phyloP scores from a whole-genome alignment of 2,888 invertebrate genomes.

The Andrena flavipes region DNA sequence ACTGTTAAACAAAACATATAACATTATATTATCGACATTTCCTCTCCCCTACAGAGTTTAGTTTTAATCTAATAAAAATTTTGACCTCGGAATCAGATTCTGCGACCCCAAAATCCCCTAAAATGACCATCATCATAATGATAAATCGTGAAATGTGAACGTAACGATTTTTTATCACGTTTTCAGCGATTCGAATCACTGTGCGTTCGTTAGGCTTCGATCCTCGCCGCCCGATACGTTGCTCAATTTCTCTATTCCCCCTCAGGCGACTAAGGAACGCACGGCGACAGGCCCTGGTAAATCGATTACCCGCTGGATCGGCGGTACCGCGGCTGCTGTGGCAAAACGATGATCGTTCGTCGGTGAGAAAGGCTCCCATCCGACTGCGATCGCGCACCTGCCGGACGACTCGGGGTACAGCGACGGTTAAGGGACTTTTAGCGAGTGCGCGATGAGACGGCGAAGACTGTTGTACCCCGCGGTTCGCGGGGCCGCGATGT shows the following conservation, averaged over 20 bases:
- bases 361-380: neutral
- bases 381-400: neutral
- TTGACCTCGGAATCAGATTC: too few relatives aligned
- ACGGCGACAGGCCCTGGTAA: neutral
- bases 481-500: constrained; percentile 45
- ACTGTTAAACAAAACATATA: too few relatives aligned
- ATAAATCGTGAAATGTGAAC: too few relatives aligned
- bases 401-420: neutral
- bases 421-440: neutral
- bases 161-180: too few relatives aligned
- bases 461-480: constrained; percentile 39
- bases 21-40: too few relatives aligned
- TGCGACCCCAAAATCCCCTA: too few relatives aligned
- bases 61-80: too few relatives aligned
- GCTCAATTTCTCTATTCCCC: constrained; percentile 49
- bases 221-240: constrained; percentile 30
- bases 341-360: constrained; percentile 7
- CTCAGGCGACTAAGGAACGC: constrained; percentile 24
- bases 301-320: constrained; percentile 14
- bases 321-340: neutral
- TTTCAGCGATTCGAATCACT: too few relatives aligned
- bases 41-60: too few relatives aligned
- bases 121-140: too few relatives aligned
- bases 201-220: constrained; percentile 44
- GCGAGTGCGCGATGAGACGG: constrained; percentile 52